Base-by-base conservation (phyloP, 2,797 vertebrate species). In the Taeniopygia guttata region DNA sequence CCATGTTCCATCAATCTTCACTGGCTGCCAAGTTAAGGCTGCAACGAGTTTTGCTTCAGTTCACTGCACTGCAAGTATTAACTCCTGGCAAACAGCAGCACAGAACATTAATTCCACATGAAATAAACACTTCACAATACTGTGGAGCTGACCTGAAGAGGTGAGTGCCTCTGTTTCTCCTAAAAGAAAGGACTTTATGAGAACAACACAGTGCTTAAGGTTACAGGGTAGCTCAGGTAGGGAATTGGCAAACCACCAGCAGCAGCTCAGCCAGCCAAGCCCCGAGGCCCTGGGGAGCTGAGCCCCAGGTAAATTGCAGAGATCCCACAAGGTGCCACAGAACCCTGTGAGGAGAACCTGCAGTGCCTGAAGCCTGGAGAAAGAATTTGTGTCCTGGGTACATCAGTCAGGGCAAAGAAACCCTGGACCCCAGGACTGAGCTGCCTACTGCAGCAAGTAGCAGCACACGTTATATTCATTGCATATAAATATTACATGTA, bases 181-280 rank as follows among this genome's bases (percentile, higher is more conserved):
- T 58, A 36, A 70, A 94, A 89, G 21, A 51, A 90, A 91, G 59
- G 21, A 51, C 51, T 54, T 59, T 72, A 82, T 38, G 75, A 93
- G 74, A 91, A 46, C 40, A 36, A 11, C 30, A 26, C 69, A 86
- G 78, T 52, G 32, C 70, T 69, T 62, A 7, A 56, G 70, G 51
- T 59, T 68, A 83, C 69, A 89, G 92, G 92, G 49, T 34, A 85
- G 74, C 87, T 96, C 62, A 62, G 78, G 87, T 54, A 40, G 43
- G 84, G 82, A 90, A 94, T 42, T 58, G 49, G 54, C n/a, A 89
- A 94, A n/a, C 52, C 84, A 81, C 73, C 58, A 72, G 29, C 4
- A 30, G 9, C 64, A 74, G 10, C 67, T 76, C 54, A 38, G 42
- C 58, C 52, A 87, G 79, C 78, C 88, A 73, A 89, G 76, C 78